phyloP scores from a whole-genome alignment of 2,113 vertebrate species.

The Muntiacus reevesi region DNA sequence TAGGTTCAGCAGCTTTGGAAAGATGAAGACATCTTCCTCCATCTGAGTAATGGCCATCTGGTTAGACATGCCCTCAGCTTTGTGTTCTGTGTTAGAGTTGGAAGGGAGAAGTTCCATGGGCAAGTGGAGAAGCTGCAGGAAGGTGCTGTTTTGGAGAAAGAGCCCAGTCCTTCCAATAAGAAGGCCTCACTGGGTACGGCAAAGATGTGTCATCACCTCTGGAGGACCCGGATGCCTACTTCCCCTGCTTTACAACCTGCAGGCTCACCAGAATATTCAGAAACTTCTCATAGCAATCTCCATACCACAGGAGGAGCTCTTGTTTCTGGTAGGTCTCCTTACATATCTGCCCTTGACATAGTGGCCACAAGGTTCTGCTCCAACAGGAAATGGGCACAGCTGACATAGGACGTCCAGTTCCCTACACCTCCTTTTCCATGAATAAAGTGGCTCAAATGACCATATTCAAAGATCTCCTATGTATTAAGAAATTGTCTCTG shows the following conservation, averaged over 20 bases:
- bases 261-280: constrained; percentile 92
- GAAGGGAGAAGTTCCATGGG: not conserved
- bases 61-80: not conserved
- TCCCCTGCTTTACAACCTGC: constrained; percentile 80
- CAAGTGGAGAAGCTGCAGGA: too few species aligned
- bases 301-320: constrained; percentile 97
- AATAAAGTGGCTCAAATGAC: constrained; percentile 93
- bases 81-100: not conserved
- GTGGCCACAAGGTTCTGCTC: constrained; percentile 94
- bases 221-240: not conserved
- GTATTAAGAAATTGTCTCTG: constrained; percentile 94
- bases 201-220: constrained; percentile 84
- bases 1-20: not conserved
- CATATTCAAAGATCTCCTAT: constrained; percentile 97
- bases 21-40: not conserved
- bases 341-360: constrained; percentile 91
- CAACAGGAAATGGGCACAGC: constrained; percentile 93
- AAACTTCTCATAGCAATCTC: constrained; percentile 94
- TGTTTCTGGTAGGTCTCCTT: constrained; percentile 88
- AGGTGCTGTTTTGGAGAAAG: not conserved
- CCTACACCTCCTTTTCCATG: constrained; percentile 89
- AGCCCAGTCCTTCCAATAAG: not conserved
- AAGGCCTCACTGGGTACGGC: not conserved
- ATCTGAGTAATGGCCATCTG: not conserved
- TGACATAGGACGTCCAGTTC: constrained; percentile 96